Conservation (phyloP, 2,888 invertebrate genomes). For the Dasypogon diadema region DNA sequence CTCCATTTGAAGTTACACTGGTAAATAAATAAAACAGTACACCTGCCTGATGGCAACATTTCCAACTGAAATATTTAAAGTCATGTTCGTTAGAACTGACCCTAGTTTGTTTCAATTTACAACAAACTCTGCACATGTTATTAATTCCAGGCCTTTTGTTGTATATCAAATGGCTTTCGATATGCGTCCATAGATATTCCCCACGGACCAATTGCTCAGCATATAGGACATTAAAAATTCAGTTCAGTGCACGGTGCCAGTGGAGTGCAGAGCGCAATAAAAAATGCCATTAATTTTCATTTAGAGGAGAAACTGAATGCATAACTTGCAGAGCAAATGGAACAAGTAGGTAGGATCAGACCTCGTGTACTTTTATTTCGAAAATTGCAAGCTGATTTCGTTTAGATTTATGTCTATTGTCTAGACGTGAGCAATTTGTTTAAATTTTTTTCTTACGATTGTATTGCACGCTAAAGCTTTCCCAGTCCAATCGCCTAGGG, state of each 20-base stretch:
- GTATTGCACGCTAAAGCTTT: neutral
- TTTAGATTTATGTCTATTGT: constrained; percentile 28
- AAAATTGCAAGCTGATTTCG: constrained; percentile 10
- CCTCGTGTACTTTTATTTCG: neutral
- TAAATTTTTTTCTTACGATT: neutral
- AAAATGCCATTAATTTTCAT: constrained; percentile 29
- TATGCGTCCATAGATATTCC: neutral
- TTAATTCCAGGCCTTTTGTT: neutral
- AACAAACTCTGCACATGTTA: neutral
- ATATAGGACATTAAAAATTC: neutral
- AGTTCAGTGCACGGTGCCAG: neutral
- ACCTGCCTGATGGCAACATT: neutral
- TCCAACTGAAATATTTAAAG: neutral
- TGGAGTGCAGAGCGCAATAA: neutral
- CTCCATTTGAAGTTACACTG: too few species aligned
- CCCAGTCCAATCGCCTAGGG: neutral
- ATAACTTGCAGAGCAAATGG: neutral
- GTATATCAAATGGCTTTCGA: neutral
- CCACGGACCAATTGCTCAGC: neutral
- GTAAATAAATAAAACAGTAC: neutral
- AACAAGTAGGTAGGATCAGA: neutral
- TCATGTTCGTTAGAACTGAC: neutral
- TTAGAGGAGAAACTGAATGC: constrained; percentile 11
- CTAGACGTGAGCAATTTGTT: constrained; percentile 1
- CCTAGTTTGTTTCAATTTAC: neutral